Evolutionary conservation across 2,797 vertebrate species (phyloP), one percentile per base, ranked within the genome.

Genomic region (Nannoperca obscura): DNA sequence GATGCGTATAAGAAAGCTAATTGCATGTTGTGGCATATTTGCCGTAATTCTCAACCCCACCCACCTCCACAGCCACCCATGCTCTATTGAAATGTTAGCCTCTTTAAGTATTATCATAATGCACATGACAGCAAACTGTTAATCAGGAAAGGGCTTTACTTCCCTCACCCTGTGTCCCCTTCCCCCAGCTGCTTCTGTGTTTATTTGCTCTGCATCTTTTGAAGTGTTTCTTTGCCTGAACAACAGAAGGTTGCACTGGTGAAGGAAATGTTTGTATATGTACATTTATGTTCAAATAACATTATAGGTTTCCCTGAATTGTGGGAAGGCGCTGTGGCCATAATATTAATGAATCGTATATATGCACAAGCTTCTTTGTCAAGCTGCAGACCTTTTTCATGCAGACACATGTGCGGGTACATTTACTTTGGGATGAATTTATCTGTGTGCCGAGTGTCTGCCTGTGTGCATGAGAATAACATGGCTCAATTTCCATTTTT

Each of bases 401-500:
- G 74, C 78, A 27, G 64, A n/a, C 36, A 62, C 66, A 11, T 71
- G 71, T 80, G 69, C 49, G 47, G 9, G 69, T 57, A 44, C 42
- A 53, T 89, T 76, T 86, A 60, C 80, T 79, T 83, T 75, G 65
- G 78, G 78, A 81, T 67, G 70, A 72, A 88, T 89, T 81, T 62
- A 67, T 73, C 59, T 24, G 67, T 40, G 75, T 68, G 82, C 38
- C 9, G 55, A 22, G 72, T 59, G 89, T 89, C 87, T 83, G 86
- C 54, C 68, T 30, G 73, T 22, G 68, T 55, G 36, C 55, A 76
- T 64, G 79, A 87, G 79, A 88, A 89, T 85, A 92, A 86, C 88
- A 86, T 49, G 63, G 90, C 93, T 94, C 90, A 81, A 95, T 95
- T 95, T 96, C 94, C 94, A 95, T 96, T 95, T 95, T 95, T 95